Conservation (phyloP, 2,888 invertebrate genomes). For the Mythimna pallens region DNA sequence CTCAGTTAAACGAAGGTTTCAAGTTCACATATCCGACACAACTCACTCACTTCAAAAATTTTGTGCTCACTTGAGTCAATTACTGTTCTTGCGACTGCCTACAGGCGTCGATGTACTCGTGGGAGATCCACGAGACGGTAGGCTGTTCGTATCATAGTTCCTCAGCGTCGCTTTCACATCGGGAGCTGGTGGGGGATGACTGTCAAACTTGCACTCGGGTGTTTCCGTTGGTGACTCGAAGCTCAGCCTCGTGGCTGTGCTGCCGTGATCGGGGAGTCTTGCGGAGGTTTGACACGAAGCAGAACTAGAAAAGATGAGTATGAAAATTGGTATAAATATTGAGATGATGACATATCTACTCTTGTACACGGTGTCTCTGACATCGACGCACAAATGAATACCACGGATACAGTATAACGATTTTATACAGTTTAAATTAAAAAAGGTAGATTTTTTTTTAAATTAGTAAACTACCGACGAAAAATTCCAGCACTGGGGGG, state of each 20-base stretch:
- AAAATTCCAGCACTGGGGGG: no score
- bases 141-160: conserved; percentile 77
- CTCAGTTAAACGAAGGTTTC: not conserved
- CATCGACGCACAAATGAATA: no score
- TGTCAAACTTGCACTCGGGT: conserved; percentile 87
- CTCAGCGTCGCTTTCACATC: conserved; percentile 70
- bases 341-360: no score
- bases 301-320: conserved; percentile 76
- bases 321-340: not conserved
- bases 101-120: conserved; percentile 75
- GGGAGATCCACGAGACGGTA: conserved; percentile 85
- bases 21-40: conserved; percentile 8
- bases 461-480: no score
- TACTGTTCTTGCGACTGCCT: conserved; percentile 55
- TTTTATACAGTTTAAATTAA: no score
- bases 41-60: conserved; percentile 26
- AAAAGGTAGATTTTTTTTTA: no score
- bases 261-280: conserved; percentile 77
- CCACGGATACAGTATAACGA: no score
- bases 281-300: conserved; percentile 84
- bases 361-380: no score
- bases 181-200: conserved; percentile 74
- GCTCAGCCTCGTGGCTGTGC: conserved; percentile 80
- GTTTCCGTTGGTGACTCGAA: conserved; percentile 85
- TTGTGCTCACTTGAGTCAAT: conserved; percentile 50